These are phyloP conservation scores for Falco cherrug DNA, from an alignment of 2,797 vertebrate species.

Conservation along the genomic window DNA sequence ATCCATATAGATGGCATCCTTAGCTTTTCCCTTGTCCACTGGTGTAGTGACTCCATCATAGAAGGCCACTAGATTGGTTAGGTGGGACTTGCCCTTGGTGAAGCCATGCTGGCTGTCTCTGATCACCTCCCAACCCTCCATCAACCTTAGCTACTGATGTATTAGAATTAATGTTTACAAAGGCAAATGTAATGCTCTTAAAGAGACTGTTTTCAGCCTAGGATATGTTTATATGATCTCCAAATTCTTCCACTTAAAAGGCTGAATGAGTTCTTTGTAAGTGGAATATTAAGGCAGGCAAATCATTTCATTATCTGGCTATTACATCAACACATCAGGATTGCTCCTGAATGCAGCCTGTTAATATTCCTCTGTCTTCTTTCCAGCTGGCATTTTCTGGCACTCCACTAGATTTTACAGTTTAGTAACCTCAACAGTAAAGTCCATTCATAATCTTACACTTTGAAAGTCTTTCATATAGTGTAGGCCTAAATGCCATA, in stretches of 20 bases:
- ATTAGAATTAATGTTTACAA: slow-evolving; percentile 60
- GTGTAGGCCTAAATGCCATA: slow-evolving; percentile 59
- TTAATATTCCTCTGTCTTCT: slow-evolving; percentile 62
- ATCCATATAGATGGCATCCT: not conserved
- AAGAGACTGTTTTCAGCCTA: slow-evolving; percentile 55
- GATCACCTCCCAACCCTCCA: not conserved
- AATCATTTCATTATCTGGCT: slow-evolving; percentile 72
- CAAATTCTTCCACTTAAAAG: slow-evolving; percentile 73
- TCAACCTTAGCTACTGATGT: not conserved
- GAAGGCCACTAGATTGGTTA: fast-evolving
- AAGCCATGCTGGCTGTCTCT: not conserved
- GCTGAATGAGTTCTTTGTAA: slow-evolving; percentile 75
- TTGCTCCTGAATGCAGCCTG: slow-evolving; percentile 75
- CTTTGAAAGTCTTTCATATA: slow-evolving; percentile 70
- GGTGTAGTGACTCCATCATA: not conserved
- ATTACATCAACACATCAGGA: slow-evolving; percentile 77
- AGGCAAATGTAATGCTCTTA: slow-evolving; percentile 52
- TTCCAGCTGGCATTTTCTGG: slow-evolving; percentile 66
- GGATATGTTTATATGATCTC: slow-evolving; percentile 78
- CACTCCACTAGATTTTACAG: slow-evolving; percentile 58
- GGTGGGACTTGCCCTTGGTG: not conserved
- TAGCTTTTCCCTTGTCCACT: not conserved
- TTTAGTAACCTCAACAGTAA: slow-evolving; percentile 65
- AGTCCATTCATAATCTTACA: slow-evolving; percentile 67
- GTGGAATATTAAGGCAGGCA: slow-evolving; percentile 58